Conservation (phyloP, 2,888 invertebrate species). For the Andrena dorsata region DNA sequence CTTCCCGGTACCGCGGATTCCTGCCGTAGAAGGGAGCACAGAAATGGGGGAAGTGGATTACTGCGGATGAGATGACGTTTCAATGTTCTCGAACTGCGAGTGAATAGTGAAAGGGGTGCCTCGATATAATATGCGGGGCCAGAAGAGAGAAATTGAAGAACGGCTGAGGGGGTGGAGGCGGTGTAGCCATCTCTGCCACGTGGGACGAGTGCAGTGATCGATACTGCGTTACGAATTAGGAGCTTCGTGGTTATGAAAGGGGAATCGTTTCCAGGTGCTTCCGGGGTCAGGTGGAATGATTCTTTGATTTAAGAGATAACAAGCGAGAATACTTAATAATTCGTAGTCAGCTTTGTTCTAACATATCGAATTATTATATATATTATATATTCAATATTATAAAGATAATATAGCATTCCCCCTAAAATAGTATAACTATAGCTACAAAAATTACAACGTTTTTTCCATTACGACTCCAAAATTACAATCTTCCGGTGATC, state of each 20-base stretch:
- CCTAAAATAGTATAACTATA: too few relatives aligned
- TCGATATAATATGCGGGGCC: slow-evolving; percentile 6
- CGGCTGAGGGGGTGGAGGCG: background rate
- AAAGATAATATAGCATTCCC: too few relatives aligned
- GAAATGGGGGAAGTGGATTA: slow-evolving; percentile 44
- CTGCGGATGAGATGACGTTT: slow-evolving; percentile 11
- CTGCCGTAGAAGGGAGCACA: slow-evolving; percentile 2
- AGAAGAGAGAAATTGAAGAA: slow-evolving; percentile 22
- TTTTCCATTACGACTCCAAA: too few relatives aligned
- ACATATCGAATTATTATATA: too few relatives aligned
- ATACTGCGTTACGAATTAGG: background rate
- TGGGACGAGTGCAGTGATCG: background rate
- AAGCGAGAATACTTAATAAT: background rate
- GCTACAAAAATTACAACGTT: too few relatives aligned
- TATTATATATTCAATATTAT: too few relatives aligned
- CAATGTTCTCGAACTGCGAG: slow-evolving; percentile 33
- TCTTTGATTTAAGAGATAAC: background rate
- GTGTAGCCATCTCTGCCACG: background rate
- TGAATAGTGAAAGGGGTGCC: slow-evolving; percentile 15
- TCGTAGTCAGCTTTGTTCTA: too few relatives aligned
- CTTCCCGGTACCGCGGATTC: background rate
- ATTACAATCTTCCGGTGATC: too few relatives aligned
- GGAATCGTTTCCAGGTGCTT: background rate
- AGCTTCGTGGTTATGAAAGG: background rate
- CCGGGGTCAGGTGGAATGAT: too few relatives aligned